Evolutionary conservation across 2,888 invertebrate genomes (phyloP).

Genomic region (Acleris laterana): DNA sequence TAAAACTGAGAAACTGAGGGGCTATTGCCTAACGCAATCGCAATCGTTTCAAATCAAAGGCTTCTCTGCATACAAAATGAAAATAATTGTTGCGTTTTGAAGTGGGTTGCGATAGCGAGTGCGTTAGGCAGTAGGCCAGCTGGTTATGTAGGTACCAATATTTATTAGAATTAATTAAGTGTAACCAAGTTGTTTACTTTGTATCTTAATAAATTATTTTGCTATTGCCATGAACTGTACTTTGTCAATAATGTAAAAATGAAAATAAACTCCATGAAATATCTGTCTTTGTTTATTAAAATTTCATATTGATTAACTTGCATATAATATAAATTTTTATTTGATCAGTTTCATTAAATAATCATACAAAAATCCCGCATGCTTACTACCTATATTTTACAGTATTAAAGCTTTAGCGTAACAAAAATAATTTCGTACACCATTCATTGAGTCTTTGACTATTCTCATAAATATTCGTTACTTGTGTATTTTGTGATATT

Average conservation of each 20-base stretch:
- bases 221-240: too few relatives aligned
- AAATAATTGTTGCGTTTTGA: too few relatives aligned
- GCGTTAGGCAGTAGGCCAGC: too few relatives aligned
- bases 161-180: too few relatives aligned
- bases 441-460: conserved; percentile 55
- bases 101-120: too few relatives aligned
- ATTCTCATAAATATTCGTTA: conserved; percentile 86
- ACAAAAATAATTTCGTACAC: conserved; percentile 76
- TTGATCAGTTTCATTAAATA: conserved; percentile 80
- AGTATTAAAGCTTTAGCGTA: conserved; percentile 83
- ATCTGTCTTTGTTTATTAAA: conserved; percentile 73
- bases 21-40: too few relatives aligned
- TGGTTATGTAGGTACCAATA: too few relatives aligned
- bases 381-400: conserved; percentile 82
- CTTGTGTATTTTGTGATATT: conserved; percentile 88
- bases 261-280: conserved; percentile 63
- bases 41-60: too few relatives aligned
- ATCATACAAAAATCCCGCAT: conserved; percentile 80
- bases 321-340: conserved; percentile 79
- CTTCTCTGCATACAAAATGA: too few relatives aligned
- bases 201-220: too few relatives aligned
- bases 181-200: too few relatives aligned
- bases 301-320: conserved; percentile 79
- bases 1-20: too few relatives aligned
- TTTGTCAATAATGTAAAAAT: conserved; percentile 42